Base-by-base conservation (phyloP, 2,113 vertebrate species). In the Oxyruncus cristatus region DNA sequence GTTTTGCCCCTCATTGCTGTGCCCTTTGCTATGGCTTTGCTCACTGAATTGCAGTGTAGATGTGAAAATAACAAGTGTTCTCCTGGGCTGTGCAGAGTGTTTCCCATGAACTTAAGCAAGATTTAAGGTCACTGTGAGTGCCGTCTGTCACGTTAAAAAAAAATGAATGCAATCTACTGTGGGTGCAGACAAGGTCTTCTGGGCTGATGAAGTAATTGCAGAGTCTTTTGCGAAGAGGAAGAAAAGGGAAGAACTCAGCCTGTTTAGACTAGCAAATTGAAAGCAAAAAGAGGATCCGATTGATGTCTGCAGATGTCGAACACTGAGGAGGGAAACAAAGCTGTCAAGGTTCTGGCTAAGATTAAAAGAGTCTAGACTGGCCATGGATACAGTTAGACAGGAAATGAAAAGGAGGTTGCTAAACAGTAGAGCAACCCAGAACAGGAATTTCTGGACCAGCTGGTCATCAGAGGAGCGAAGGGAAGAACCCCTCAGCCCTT, bases 361-460 rank as follows among this genome's bases (percentile, higher is more conserved):
- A 85, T 87, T 91, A 93, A 87, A 91, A 87, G 68, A 84, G 61
- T 95, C 92, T 95, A 81, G 86, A 39, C 83, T 89, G 86, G 88
- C 89, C 68, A 67, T 71, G 65, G 59, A 24, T 93, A 93, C 95
- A 85, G 93, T 95, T 96, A 81, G 95, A 81, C 76, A 92, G 86
- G 89, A 95, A 93, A 61, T 93, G 52, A 87, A 95, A 92, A 87
- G 65, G 65, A 83, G 59, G 47, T 92, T 97, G 65, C 73, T 87
- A 75, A 81, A 71, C 47, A 84, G 56, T 44, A 82, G n/a, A 78
- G 46, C 70, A 81, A 56, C 65, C 65, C 65, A 50, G 42, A 93
- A 91, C 88, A 81, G 91, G 95, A 95, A 88, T 92, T 97, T 95
- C 95, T 92, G 86, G 96, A 93, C 39, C 65, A 89, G 52, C 47